phyloP scores from a whole-genome alignment of 2,888 invertebrate species.

The Eudemis profundana region DNA sequence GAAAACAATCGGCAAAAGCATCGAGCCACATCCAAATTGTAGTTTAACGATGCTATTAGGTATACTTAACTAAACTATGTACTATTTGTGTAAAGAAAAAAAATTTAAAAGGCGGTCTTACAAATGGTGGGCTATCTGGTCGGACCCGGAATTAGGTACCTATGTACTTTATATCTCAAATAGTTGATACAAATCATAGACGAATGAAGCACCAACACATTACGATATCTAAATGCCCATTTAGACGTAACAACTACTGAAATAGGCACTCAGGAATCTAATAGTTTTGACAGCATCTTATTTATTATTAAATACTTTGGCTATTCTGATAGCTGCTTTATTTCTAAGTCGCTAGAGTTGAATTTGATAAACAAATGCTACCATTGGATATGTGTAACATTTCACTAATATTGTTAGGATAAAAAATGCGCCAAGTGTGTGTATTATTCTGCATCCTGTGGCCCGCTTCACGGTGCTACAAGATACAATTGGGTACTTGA shows the following conservation, averaged over 20 bases:
- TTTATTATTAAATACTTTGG: slow-evolving; percentile 12
- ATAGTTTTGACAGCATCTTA: slow-evolving; percentile 24
- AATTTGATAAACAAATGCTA: slow-evolving; percentile 5
- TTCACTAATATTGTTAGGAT: slow-evolving; percentile 16
- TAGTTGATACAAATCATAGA: slow-evolving; percentile 11
- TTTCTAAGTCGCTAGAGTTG: slow-evolving; percentile 7
- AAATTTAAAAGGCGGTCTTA: too few species aligned
- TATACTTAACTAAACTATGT: too few species aligned
- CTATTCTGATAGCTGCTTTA: not conserved
- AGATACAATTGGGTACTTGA: too few species aligned
- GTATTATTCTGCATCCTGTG: too few species aligned
- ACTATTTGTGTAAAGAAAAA: too few species aligned
- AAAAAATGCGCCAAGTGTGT: slow-evolving; percentile 16
- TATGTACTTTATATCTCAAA: not conserved
- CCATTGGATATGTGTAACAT: slow-evolving; percentile 11
- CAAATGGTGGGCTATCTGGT: too few species aligned
- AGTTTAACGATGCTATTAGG: too few species aligned
- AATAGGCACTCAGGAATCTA: slow-evolving; percentile 17
- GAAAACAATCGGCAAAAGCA: too few species aligned
- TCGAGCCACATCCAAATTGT: too few species aligned
- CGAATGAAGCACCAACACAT: slow-evolving; percentile 17
- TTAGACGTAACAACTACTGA: slow-evolving; percentile 22
- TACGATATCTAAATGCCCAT: slow-evolving; percentile 20
- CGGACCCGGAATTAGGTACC: slow-evolving; percentile 9
- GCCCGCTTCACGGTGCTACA: too few species aligned